Base-by-base conservation (phyloP, 1,140 invertebrate genomes). In the Drosophila athabasca region DNA sequence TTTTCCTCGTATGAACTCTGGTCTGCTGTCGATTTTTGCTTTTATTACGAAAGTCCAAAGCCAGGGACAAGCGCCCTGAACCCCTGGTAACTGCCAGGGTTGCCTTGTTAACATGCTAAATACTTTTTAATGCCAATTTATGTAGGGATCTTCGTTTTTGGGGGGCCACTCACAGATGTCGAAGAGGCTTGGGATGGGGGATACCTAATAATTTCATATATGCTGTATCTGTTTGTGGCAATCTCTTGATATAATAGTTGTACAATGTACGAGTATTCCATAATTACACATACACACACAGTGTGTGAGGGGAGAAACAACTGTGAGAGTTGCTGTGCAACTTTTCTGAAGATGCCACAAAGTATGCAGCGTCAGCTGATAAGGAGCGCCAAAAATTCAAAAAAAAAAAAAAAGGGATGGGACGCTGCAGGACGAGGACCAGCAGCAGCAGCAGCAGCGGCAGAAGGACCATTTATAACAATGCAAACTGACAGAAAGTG, bases 91-190 rank as follows among this genome's bases (percentile, higher is more conserved):
- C 61, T n/a, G 41, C 13, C 46, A 43, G n/a, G 58, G 68, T 61
- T 78, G 66, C 45, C 82, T 85, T 85, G 82, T 88, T 82, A 85
- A 85, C 82, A 85, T 82, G 62, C 83, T 88, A 87, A 85, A 82
- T 85, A 76, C 78, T 82, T 75, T 82, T 78, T 87, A 85, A 87
- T 88, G 65, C 78, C 74, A 71, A 69, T 84, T 85, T 84, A 84
- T 72, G 78, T 72, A 19, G 46, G 41, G 24, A 26, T 4, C 24
- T 26, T 26, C 24, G 24, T 26, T 26, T 26, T 26, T 26, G 4
- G 17, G 17, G 17, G 24, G 24, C 24, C 24, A 26, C 4, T 5
- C 5, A 5, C 24, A 26, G 24, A 26, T 26, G 5, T 26, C 24
- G 24, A 26, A 26, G 24, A 5, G 24, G 5, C 4, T 4, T 5